Conservation (phyloP, 2,888 invertebrate species). For the Melitaea athalia region DNA sequence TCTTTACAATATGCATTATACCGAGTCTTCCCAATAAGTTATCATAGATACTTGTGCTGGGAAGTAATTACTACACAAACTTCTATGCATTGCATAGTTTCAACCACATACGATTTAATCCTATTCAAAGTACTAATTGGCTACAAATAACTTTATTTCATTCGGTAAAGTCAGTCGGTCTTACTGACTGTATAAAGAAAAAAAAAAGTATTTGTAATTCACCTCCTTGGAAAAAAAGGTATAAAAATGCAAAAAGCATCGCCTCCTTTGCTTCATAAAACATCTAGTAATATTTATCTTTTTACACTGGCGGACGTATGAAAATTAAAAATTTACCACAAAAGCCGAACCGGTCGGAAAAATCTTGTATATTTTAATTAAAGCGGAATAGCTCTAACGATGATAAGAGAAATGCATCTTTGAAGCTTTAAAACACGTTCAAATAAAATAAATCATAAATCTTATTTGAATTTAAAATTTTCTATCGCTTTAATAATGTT, state of each 20-base stretch:
- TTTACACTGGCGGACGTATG: slow-evolving; percentile 2
- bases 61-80: too few species aligned
- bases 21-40: too few species aligned
- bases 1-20: too few species aligned
- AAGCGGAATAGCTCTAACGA: background rate
- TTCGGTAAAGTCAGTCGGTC: too few species aligned
- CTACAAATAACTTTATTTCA: too few species aligned
- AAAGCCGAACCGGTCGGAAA: background rate
- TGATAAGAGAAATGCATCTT: background rate
- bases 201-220: background rate
- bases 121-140: too few species aligned
- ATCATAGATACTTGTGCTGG: too few species aligned
- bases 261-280: background rate
- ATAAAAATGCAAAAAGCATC: background rate
- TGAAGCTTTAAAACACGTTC: background rate
- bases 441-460: background rate
- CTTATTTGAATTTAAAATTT: background rate
- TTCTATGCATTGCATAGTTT: background rate
- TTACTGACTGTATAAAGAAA: too few species aligned
- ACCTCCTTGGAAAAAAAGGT: background rate
- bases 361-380: slow-evolving; percentile 4
- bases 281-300: background rate
- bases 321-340: background rate
- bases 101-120: background rate
- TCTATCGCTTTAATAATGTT: too few species aligned